These are phyloP conservation scores for Cyclargus thomasi DNA, from an alignment of 1,140 invertebrate genomes.

Conservation along the genomic window DNA sequence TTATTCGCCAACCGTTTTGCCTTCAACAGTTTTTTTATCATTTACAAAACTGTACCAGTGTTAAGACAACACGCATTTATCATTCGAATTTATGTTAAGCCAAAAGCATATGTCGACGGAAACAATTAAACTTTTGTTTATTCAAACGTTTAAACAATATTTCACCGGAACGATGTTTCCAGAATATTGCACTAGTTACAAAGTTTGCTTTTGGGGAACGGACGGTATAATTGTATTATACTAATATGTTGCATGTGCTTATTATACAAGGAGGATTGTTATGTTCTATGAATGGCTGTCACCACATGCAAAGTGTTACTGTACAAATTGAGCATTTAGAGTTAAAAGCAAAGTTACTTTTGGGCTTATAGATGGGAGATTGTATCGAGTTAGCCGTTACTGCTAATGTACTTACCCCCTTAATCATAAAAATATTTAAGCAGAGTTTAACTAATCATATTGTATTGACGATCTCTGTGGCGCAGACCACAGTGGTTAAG, in stretches of 20 bases:
- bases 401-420: too few species aligned
- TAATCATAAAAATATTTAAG: too few species aligned
- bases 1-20: neutral
- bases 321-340: too few species aligned
- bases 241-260: conserved; percentile 11
- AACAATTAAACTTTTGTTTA: conserved; percentile 16
- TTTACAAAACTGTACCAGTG: neutral
- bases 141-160: conserved; percentile 16
- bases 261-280: neutral
- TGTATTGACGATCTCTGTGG: too few species aligned
- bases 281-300: conserved; percentile 11
- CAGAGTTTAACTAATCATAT: too few species aligned
- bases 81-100: conserved; percentile 15
- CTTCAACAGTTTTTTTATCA: conserved; percentile 8
- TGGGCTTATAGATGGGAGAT: too few species aligned
- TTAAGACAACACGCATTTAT: conserved; percentile 10
- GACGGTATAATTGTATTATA: conserved; percentile 15
- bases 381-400: too few species aligned
- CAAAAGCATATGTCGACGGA: conserved; percentile 14
- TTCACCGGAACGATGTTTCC: conserved; percentile 5
- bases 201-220: conserved; percentile 14
- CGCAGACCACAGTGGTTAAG: too few species aligned
- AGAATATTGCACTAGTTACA: conserved; percentile 12
- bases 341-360: too few species aligned
- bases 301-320: neutral